Base-by-base conservation (phyloP, 2,888 invertebrate genomes). In the Lysandra coridon region DNA sequence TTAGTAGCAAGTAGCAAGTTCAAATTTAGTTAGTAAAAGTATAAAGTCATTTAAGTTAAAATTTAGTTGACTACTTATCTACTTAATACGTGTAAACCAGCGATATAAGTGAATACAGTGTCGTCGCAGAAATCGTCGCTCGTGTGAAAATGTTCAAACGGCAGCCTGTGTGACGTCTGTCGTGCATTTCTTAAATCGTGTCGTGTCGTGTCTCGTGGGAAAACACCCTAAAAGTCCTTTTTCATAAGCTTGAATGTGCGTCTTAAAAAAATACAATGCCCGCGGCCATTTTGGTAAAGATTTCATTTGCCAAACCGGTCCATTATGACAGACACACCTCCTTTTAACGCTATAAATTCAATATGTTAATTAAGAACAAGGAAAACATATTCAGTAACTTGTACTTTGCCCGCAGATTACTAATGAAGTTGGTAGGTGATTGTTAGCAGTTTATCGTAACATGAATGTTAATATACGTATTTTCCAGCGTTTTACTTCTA, bases 311-410 rank as follows among this genome's bases (percentile, higher is more conserved):
- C n/a, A 53, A 53, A 76, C 76, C 76, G 76, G 76, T 57, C 53
- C 23, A 53, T 30, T 76, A 76, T 57, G 76, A 76, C 23, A 57
- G 76, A 76, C 76, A 76, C 76, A 57, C 76, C 76, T 76, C 53
- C 53, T 76, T 75, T 49, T 49, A 30, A 44, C 33, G 69, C 69
- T 75, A 44, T 76, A 44, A 75, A 75, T 6, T 17, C 10, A 33
- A 30, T 57, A 76, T 76, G 57, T 33, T 76, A 76, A 76, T 57
- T 74, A 17, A 53, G 12, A 76, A 33, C 33, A 33, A 76, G 76
- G 53, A 76, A 76, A 76, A 76, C 49, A 30, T 49, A 76, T 53
- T 23, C 49, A 76, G 75, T 75, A 53, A 76, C 57, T 53, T 76
- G 53, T 57, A 76, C 76, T 76, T 76, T 76, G 76, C 12, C 53